A percentile compares a stretch with the other conserved stretches of the same genome.
phyloP scores from a whole-genome alignment of 2,888 invertebrate genomes.

The Cryptocheilus praepositus region DNA sequence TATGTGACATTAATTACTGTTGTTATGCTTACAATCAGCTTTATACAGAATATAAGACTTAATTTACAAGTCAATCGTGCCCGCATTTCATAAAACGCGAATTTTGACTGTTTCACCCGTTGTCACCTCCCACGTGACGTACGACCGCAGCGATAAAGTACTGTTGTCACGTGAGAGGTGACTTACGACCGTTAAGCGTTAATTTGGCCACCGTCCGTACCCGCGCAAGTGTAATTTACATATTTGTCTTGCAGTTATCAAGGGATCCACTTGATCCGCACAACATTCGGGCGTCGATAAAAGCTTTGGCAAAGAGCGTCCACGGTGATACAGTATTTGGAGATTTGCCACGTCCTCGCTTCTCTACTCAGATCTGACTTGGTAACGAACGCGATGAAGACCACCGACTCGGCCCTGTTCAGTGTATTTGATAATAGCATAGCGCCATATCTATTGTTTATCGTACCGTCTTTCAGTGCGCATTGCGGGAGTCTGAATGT shows the following conservation, averaged over 20 bases:
- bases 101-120: no score
- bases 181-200: no score
- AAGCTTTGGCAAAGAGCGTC: constrained; percentile 93
- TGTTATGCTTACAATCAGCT: no score
- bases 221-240: constrained; percentile 21
- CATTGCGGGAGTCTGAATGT: constrained; percentile 51
- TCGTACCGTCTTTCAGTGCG: constrained; percentile 47
- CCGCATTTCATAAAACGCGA: no score
- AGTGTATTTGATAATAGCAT: constrained; percentile 42
- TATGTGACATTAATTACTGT: no score
- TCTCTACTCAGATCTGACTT: constrained; percentile 88
- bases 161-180: no score
- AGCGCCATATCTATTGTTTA: constrained; percentile 29
- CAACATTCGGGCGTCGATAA: constrained; percentile 93
- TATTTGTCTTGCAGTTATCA: constrained; percentile 55
- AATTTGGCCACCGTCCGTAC: constrained; percentile 1
- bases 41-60: no score
- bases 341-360: constrained; percentile 90
- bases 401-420: constrained; percentile 36
- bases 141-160: no score
- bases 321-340: constrained; percentile 91
- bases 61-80: no score
- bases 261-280: constrained; percentile 76
- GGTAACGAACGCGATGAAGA: constrained; percentile 33
- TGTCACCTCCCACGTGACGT: no score